Evolutionary conservation across 2,113 vertebrate genomes (phyloP).

Genomic region (Festucalex cinctus): DNA sequence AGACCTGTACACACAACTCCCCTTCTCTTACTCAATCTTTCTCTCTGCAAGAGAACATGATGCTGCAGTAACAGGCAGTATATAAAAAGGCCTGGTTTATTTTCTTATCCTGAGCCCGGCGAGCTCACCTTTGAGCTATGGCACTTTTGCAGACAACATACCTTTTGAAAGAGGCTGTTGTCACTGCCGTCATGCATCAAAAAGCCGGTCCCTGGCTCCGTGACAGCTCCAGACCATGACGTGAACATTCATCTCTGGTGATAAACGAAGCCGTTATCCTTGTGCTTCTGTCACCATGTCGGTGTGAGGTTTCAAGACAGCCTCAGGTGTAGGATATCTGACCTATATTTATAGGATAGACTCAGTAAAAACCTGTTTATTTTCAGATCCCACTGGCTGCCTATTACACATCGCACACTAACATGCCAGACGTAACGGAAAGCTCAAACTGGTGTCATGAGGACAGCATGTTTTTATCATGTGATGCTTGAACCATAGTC

Average conservation of each 20-base stretch:
- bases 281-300: slow-evolving; percentile 44
- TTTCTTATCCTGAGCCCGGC: slow-evolving; percentile 29
- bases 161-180: slow-evolving; percentile 42
- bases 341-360: slow-evolving; percentile 59
- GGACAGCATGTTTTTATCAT: slow-evolving; percentile 52
- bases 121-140: slow-evolving; percentile 54
- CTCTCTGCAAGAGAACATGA: slow-evolving; percentile 45
- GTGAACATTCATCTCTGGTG: slow-evolving; percentile 37
- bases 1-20: background rate
- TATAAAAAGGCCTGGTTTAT: slow-evolving; percentile 60
- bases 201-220: slow-evolving; percentile 14
- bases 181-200: slow-evolving; percentile 25
- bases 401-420: slow-evolving; percentile 43
- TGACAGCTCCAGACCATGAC: slow-evolving; percentile 42
- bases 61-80: slow-evolving; percentile 46
- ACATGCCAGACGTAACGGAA: slow-evolving; percentile 54
- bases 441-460: slow-evolving; percentile 63
- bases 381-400: slow-evolving; percentile 58
- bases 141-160: slow-evolving; percentile 39
- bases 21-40: background rate
- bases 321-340: slow-evolving; percentile 64
- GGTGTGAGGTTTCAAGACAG: slow-evolving; percentile 33
- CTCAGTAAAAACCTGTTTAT: slow-evolving; percentile 60
- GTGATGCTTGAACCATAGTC: slow-evolving; percentile 15
- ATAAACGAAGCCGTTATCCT: slow-evolving; percentile 54